Evolutionary conservation across 2,113 vertebrate genomes (phyloP).

Genomic region (Peromyscus polionotus): DNA sequence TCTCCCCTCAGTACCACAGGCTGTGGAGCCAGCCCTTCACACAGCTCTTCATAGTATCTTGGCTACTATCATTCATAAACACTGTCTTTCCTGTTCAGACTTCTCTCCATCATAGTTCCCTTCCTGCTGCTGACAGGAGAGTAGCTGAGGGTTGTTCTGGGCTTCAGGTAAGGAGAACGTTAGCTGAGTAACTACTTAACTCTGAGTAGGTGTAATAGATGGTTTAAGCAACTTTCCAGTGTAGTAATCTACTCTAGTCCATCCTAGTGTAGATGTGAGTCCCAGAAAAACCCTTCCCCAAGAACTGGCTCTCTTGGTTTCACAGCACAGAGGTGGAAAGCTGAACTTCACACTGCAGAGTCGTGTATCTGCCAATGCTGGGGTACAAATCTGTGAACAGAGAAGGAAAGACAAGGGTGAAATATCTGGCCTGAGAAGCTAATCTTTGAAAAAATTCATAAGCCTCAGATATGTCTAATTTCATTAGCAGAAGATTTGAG

Average conservation of each 20-base stretch:
- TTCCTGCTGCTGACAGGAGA: neutral
- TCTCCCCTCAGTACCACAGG: neutral
- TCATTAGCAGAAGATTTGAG: neutral
- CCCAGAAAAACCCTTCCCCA: neutral
- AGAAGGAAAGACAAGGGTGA: neutral
- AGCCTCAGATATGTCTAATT: neutral
- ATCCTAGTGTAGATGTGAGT: neutral
- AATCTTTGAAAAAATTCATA: neutral
- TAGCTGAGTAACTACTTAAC: neutral
- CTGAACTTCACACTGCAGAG: neutral
- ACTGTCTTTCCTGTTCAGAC: neutral
- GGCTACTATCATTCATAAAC: neutral
- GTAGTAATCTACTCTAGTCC: neutral
- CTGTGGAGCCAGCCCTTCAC: neutral
- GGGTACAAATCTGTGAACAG: neutral
- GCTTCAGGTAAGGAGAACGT: neutral
- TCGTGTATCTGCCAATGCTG: neutral
- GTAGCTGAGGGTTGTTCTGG: neutral
- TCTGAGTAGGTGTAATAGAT: neutral
- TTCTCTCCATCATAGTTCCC: neutral
- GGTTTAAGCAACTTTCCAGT: neutral
- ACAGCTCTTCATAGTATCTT: neutral
- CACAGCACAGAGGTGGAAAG: neutral
- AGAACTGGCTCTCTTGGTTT: neutral
- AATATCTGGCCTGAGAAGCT: neutral